phyloP scores from a whole-genome alignment of 2,797 vertebrate genomes.

The Steatocranus sp. region DNA sequence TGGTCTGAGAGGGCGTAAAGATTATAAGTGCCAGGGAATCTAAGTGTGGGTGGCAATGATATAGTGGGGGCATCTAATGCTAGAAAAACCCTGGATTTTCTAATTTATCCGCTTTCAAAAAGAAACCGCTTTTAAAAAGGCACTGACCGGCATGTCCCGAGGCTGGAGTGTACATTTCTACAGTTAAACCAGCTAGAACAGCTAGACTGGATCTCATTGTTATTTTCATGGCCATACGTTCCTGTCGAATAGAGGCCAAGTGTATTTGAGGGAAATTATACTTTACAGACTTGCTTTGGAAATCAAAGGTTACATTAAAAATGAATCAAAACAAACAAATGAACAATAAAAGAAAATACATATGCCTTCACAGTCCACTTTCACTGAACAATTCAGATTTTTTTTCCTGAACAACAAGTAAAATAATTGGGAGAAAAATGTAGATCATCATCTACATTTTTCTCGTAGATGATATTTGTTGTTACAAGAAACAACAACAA shows the following conservation, averaged over 20 bases:
- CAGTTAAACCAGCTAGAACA: conserved; percentile 33
- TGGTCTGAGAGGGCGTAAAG: conserved; percentile 20
- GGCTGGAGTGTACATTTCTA: conserved; percentile 25
- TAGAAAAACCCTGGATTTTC: conserved; percentile 13
- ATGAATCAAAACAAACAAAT: not conserved
- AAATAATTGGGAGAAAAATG: not conserved
- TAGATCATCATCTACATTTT: too few relatives aligned
- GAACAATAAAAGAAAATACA: not conserved
- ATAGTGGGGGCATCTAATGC: not conserved
- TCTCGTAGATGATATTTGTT: too few relatives aligned
- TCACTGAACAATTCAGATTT: not conserved
- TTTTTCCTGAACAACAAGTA: not conserved
- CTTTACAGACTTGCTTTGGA: not conserved
- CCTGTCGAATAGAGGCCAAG: conserved; percentile 15
- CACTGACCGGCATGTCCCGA: conserved; percentile 5
- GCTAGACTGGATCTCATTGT: conserved; percentile 31
- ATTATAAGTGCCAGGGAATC: conserved; percentile 5
- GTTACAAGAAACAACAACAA: not conserved
- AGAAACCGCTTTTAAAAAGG: not conserved
- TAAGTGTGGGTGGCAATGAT: conserved; percentile 20
- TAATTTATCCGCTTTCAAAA: conserved; percentile 7
- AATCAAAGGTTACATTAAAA: not conserved
- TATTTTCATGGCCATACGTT: conserved; percentile 24
- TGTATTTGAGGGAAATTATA: not conserved
- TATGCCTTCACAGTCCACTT: not conserved